These are phyloP conservation scores for Arremon aurantiirostris DNA, from an alignment of 2,797 vertebrate species.

Conservation along the genomic window DNA sequence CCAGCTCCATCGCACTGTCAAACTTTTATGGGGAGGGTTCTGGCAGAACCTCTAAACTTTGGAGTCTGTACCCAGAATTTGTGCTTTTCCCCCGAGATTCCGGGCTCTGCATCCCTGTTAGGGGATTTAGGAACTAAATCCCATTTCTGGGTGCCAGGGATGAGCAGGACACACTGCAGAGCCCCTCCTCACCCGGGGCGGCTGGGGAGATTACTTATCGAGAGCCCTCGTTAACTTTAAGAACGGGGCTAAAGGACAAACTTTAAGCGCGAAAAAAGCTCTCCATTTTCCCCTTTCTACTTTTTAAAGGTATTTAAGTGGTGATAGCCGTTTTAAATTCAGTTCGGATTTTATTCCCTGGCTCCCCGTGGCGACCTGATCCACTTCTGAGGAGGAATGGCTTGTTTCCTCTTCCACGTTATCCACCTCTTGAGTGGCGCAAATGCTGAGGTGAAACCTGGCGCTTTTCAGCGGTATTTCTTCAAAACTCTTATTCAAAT, in stretches of 20 bases:
- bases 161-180: neutral
- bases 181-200: neutral
- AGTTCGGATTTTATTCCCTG: constrained; percentile 28
- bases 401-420: constrained; percentile 53
- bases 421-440: constrained; percentile 39
- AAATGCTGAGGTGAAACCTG: constrained; percentile 37
- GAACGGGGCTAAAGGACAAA: neutral
- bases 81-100: neutral
- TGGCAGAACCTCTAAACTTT: neutral
- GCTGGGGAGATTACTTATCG: neutral
- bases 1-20: neutral
- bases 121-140: neutral
- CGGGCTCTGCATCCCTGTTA: neutral
- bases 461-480: constrained; percentile 38
- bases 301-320: constrained; percentile 39
- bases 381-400: constrained; percentile 35
- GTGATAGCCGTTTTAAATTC: constrained; percentile 38
- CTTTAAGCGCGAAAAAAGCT: neutral
- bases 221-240: constrained; percentile 7
- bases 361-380: constrained; percentile 49
- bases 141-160: neutral
- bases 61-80: neutral
- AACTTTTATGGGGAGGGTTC: neutral
- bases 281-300: neutral
- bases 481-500: constrained; percentile 38